Base-by-base conservation (phyloP, 2,113 vertebrate species). In the Mola mola region DNA sequence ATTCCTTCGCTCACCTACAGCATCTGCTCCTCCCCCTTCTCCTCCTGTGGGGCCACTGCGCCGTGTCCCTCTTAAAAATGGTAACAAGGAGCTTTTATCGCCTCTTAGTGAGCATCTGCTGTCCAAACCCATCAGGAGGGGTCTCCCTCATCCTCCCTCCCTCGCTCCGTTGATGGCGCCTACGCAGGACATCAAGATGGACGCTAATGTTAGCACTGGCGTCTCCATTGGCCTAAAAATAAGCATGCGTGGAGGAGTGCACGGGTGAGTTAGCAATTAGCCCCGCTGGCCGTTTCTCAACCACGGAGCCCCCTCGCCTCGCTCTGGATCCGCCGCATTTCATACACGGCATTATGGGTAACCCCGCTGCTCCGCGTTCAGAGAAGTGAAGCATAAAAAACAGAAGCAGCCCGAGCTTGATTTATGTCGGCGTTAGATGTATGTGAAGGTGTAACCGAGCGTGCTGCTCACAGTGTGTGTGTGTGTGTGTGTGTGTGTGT, bases 181-280 rank as follows among this genome's bases (percentile, higher is more conserved):
- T 41, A 58, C 6, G 52, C 31, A 63, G 51, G 74, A 56, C 41
- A 75, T 49, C 47, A 22, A 36, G 46, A 49, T 51, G 50, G 38
- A 46, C 40, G 13, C 66, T 75, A 82, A 69, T 78, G 80, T 81
- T 73, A 63, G 72, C 59, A 70, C 73, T 57, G 83, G 53, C 22
- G 50, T 68, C 66, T 42, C 47, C 4, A 73, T 69, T 67, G 75
- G 75, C 60, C 77, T 82, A 87, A 80, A 90, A 89, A 90, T 88
- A 88, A 87, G 75, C 64, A 64, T 60, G 52, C 28, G 64, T 55
- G 56, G 42, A 53, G 68, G 68, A 69, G 63, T 64, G 28, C 75
- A 78, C 51, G 68, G 83, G 46, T 84, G 79, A 88, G 73, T 78
- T 85, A 25, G 72, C 81, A 41, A 83, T 87, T 79, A 75, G 52